Base-by-base conservation (phyloP, 2,888 invertebrate species). In the Chloroclystis v-ata region DNA sequence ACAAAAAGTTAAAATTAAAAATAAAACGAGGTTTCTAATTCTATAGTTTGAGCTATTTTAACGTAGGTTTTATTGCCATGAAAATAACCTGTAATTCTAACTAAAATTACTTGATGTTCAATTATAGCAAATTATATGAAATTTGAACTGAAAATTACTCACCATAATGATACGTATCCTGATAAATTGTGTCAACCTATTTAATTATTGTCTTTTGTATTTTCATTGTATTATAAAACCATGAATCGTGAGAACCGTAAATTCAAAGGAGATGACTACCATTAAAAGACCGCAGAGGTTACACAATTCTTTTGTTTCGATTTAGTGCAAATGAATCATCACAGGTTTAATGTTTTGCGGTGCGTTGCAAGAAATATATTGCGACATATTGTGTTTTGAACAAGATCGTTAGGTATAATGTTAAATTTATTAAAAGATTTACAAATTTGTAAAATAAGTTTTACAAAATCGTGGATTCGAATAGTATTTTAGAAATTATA, bases 181-280 rank as follows among this genome's bases (percentile, higher is more conserved):
- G 12, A 14, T 8, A 24, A 25, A 26, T 40, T 30, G 13, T 40
- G 24, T 25, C 29, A 20, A 12, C 20, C 5, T 20, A 20, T 20
- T 20, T 20, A 20, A 20, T 20, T 4, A 20, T 5, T 20, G 20
- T 20, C 7, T 7, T 7, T 28, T 16, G 24, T 16, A 25, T 26
- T 26, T 20, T 33, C 11, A 29, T 7, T 20, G 32, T n/a, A 41
- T 14, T 12, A n/a, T n/a, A 42, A 13, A 30, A 37, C 43, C n/a
- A n/a, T 29, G n/a, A 20, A 25, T 33, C 28, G 29, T 42, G 30
- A 37, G 33, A 37, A 37, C 41, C n/a, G 10, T 30, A 30, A 29
- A 38, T 29, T 37, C 43, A 24, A 44, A 48, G 28, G 30, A 49
- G 43, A 43, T 43, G 28, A 33, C 26, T 37, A 24, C 26, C n/a